phyloP scores from a whole-genome alignment of 2,113 vertebrate genomes.

The Tenrec ecaudatus region DNA sequence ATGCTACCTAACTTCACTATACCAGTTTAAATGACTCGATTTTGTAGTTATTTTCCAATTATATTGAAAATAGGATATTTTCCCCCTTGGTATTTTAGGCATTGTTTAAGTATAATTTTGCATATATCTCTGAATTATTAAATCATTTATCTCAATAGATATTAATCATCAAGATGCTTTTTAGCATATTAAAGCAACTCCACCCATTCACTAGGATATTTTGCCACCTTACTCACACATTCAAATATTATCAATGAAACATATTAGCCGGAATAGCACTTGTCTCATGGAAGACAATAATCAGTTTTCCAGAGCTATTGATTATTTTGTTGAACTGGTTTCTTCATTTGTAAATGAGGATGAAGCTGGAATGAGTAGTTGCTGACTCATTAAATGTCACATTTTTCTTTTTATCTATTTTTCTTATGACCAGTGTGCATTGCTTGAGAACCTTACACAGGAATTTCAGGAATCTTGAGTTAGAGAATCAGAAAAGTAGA shows the following conservation, averaged over 20 bases:
- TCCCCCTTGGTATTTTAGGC: slow-evolving; percentile 36
- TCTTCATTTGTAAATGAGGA: neutral
- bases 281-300: neutral
- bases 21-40: slow-evolving; percentile 1
- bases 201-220: neutral
- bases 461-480: neutral
- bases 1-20: slow-evolving; percentile 6
- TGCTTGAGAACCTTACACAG: slow-evolving; percentile 26
- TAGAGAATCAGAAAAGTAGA: slow-evolving; percentile 4
- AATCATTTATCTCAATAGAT: slow-evolving; percentile 18
- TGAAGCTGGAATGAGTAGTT: slow-evolving; percentile 35
- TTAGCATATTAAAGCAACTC: slow-evolving; percentile 9
- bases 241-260: slow-evolving; percentile 1
- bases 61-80: neutral
- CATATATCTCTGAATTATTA: slow-evolving; percentile 52
- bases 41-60: slow-evolving; percentile 43
- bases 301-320: slow-evolving; percentile 11
- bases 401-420: slow-evolving; percentile 61
- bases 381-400: neutral
- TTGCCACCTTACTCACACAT: neutral
- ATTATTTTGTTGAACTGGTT: slow-evolving; percentile 45
- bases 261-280: neutral
- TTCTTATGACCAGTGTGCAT: neutral
- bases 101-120: neutral
- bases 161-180: neutral